A percentile compares a stretch with the other conserved stretches of the same genome.
phyloP scores from a whole-genome alignment of 2,113 vertebrate species.

The Ptyas mucosa region DNA sequence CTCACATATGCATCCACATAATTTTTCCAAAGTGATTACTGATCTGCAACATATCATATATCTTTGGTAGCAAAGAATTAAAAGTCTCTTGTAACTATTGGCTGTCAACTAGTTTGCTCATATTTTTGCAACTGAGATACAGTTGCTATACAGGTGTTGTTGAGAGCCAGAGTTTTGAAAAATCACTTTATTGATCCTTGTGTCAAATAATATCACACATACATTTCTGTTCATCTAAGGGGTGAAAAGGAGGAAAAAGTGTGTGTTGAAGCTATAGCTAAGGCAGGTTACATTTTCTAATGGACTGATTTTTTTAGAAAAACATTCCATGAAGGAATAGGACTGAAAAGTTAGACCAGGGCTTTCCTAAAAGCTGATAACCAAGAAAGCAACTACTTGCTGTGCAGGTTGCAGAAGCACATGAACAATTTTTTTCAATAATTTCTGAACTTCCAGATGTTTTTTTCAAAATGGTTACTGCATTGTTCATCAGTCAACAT shows the following conservation, averaged over 20 bases:
- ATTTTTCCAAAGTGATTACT: not conserved
- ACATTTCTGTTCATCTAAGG: not conserved
- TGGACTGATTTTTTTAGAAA: not conserved
- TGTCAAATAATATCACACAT: not conserved
- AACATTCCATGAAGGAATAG: not conserved
- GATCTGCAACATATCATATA: not conserved
- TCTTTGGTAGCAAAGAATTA: not conserved
- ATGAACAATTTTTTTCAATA: not conserved
- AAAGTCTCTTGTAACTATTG: not conserved
- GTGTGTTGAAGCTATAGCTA: not conserved
- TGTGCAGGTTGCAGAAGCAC: not conserved
- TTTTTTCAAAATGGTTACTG: not conserved
- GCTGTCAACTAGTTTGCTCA: not conserved
- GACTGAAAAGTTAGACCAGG: not conserved
- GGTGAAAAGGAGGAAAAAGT: not conserved
- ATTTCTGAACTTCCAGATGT: not conserved
- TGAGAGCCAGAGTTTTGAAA: not conserved
- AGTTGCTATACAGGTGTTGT: not conserved
- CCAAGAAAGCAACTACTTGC: not conserved
- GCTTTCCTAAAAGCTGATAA: not conserved
- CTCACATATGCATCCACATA: not conserved
- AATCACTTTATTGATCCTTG: not conserved
- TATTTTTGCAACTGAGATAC: not conserved
- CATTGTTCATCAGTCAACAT: not conserved
- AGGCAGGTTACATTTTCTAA: not conserved